A percentile compares a stretch with the other conserved stretches of the same genome.
Conservation (phyloP, 1,140 invertebrate genomes). For the Episyrphus balteatus region DNA sequence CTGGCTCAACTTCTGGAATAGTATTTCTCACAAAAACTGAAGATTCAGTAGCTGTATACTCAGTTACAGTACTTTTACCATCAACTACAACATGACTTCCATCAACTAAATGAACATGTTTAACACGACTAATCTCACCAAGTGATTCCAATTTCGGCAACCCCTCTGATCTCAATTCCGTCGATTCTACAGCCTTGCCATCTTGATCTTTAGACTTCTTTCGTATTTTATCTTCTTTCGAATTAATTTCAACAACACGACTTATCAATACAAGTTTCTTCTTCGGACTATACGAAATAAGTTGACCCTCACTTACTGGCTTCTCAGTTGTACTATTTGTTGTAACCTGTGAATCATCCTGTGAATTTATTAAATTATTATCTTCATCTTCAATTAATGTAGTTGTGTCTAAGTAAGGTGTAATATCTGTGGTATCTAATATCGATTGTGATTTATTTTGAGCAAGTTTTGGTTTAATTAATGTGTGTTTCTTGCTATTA, state of each 20-base stretch:
- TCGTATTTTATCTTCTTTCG: conserved; percentile 45
- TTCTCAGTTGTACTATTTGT: not conserved
- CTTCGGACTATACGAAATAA: conserved; percentile 19
- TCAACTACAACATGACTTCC: conserved; percentile 30
- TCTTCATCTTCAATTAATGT: not conserved
- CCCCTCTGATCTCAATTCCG: conserved; percentile 39
- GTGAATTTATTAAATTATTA: conserved; percentile 20
- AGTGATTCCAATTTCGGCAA: conserved; percentile 49
- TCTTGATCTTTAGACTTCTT: conserved; percentile 43
- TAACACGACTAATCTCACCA: conserved; percentile 52
- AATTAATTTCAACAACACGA: conserved; percentile 51
- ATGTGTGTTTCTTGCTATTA: conserved; percentile 34
- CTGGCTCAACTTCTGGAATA: conserved; percentile 10
- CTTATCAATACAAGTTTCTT: conserved; percentile 53
- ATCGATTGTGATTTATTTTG: not conserved
- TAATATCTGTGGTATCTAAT: not conserved
- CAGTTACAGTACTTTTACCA: conserved; percentile 30
- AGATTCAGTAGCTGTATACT: conserved; percentile 28
- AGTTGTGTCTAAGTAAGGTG: not conserved
- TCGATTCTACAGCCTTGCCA: conserved; percentile 36
- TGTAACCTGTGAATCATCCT: conserved; percentile 16
- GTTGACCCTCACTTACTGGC: no score
- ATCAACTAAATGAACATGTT: conserved; percentile 49
- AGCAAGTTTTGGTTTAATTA: conserved; percentile 24
- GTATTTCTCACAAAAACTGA: conserved; percentile 20